Percentiles rank a stretch among this genome's conserved stretches.
Evolutionary conservation across 2,888 invertebrate species (phyloP).

Genomic region (Ophion obscuratus): DNA sequence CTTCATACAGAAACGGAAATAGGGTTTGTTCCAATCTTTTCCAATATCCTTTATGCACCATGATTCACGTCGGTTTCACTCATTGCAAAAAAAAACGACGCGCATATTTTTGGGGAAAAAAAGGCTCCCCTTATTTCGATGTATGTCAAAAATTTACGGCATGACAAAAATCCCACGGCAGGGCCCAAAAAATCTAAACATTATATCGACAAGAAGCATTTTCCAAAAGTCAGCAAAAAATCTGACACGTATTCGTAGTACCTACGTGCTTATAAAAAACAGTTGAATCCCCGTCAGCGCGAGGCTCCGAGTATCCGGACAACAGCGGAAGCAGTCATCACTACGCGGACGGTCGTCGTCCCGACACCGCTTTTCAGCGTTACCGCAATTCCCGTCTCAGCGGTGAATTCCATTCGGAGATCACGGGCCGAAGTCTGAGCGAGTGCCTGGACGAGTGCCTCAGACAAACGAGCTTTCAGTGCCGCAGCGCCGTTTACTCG

Average conservation of each 20-base stretch:
- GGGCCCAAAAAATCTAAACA: background rate
- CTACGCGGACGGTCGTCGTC: conserved; percentile 92
- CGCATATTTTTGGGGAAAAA: no score
- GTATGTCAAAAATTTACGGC: background rate
- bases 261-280: conserved; percentile 69
- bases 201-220: background rate
- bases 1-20: no score
- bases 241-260: conserved; percentile 49
- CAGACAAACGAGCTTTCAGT: conserved; percentile 94
- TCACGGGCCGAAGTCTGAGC: conserved; percentile 93
- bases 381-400: conserved; percentile 94
- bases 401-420: conserved; percentile 95
- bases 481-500: conserved; percentile 95
- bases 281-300: conserved; percentile 86
- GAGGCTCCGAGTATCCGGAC: conserved; percentile 95
- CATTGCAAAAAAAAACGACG: no score
- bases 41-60: no score
- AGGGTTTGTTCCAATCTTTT: no score
- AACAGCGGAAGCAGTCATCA: conserved; percentile 94
- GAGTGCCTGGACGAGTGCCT: conserved; percentile 96
- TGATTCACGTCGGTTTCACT: no score
- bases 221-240: background rate
- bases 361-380: conserved; percentile 95
- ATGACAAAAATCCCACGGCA: background rate
- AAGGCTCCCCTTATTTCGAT: background rate